Evolutionary conservation across 2,113 vertebrate genomes (phyloP).

Genomic region (Climacteris rufus): DNA sequence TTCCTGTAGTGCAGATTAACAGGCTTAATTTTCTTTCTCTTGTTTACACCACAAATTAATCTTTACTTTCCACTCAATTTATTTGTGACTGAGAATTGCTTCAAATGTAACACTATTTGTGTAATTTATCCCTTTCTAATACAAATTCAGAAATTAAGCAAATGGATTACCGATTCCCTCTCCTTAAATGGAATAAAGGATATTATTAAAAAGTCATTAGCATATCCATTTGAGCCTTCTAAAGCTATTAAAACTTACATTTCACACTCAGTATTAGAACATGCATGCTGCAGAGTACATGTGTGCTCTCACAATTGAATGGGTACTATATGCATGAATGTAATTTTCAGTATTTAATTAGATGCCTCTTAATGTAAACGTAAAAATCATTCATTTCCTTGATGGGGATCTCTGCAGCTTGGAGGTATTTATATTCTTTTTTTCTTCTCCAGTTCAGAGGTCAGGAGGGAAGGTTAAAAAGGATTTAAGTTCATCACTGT

Average conservation of each 20-base stretch:
- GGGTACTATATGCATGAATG: neutral
- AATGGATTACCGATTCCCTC: neutral
- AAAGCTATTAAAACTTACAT: neutral
- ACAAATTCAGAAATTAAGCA: neutral
- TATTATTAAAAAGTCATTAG: neutral
- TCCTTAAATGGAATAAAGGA: neutral
- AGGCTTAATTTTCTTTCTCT: neutral
- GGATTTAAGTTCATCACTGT: neutral
- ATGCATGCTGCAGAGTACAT: neutral
- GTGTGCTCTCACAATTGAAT: neutral
- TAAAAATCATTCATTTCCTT: neutral
- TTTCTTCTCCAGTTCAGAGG: neutral
- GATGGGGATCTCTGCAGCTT: neutral
- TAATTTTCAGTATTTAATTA: neutral
- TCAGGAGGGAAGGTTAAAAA: neutral
- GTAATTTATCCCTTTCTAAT: neutral
- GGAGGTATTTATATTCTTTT: neutral
- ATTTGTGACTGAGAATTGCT: neutral
- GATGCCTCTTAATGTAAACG: neutral
- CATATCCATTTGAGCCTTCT: neutral
- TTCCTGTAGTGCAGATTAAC: neutral
- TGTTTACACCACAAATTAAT: neutral
- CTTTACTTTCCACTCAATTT: neutral
- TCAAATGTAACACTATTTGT: neutral
- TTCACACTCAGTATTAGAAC: neutral